Evolutionary conservation across 2,113 vertebrate species (phyloP).

Genomic region (Diphyllodes magnificus): DNA sequence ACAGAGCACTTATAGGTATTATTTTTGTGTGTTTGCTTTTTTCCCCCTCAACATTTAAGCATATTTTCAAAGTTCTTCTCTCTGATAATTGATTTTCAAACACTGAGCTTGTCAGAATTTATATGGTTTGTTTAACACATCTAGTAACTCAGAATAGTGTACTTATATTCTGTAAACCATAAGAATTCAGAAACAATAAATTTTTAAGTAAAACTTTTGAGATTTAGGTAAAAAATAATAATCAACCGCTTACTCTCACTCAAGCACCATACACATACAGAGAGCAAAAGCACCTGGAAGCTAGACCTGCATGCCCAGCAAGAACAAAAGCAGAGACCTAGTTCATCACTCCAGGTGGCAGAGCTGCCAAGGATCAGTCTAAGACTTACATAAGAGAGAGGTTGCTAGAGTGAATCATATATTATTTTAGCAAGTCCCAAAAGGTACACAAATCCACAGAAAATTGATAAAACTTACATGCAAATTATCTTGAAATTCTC

Average conservation of each 20-base stretch:
- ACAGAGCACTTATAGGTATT: neutral
- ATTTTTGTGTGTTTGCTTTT: neutral
- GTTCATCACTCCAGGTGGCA: neutral
- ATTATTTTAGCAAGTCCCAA: slow-evolving; percentile 2
- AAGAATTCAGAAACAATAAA: neutral
- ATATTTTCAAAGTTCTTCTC: neutral
- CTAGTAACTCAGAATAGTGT: neutral
- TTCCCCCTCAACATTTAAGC: neutral
- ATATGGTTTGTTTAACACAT: neutral
- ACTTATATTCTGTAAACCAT: neutral
- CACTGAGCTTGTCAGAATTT: neutral
- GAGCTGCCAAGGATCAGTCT: neutral
- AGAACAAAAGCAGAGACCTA: neutral
- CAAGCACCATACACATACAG: neutral
- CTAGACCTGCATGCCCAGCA: neutral
- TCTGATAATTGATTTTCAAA: neutral
- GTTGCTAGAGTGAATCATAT: neutral
- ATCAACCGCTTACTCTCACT: neutral
- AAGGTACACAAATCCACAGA: neutral
- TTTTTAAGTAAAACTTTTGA: neutral
- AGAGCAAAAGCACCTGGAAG: neutral
- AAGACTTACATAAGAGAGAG: neutral
- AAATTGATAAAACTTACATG: neutral
- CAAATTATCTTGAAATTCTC: neutral
- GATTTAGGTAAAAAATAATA: neutral